phyloP scores from a whole-genome alignment of 2,888 invertebrate genomes.

The Linnaemya tessellans region DNA sequence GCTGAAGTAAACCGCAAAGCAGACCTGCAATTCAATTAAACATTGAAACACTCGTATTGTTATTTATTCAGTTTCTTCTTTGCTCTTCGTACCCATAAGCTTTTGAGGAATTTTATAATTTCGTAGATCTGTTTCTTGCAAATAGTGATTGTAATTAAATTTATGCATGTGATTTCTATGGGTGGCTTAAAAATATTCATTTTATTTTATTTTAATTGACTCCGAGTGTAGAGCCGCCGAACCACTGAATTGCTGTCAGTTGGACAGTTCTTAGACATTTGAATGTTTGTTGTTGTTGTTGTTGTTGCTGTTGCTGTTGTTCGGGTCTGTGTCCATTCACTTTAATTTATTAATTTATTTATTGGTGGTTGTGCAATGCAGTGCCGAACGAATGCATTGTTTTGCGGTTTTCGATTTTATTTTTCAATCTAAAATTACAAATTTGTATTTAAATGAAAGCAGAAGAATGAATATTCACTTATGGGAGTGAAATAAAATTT shows the following conservation, averaged over 20 bases:
- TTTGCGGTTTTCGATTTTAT: slow-evolving; percentile 36
- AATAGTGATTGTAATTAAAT: not conserved
- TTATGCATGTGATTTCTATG: not conserved
- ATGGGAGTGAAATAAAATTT: slow-evolving; percentile 6
- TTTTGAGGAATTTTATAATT: not conserved
- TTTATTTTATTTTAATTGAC: not conserved
- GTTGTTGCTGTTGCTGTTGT: not conserved
- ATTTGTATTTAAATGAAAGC: slow-evolving; percentile 29
- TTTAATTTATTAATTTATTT: slow-evolving; percentile 13
- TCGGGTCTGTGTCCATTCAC: not conserved
- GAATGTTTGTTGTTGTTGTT: not conserved
- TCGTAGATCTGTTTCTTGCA: not conserved
- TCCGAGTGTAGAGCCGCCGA: not conserved
- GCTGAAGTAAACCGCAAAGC: too few species aligned
- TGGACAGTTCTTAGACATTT: slow-evolving; percentile 15
- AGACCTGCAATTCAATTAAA: too few species aligned
- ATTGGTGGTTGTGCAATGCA: slow-evolving; percentile 21
- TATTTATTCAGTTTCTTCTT: not conserved
- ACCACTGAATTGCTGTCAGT: slow-evolving; percentile 19
- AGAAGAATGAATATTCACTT: not conserved
- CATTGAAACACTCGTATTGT: too few species aligned
- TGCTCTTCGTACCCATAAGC: not conserved
- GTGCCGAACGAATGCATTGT: slow-evolving; percentile 22
- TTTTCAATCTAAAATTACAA: slow-evolving; percentile 34
- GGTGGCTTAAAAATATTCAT: not conserved